Evolutionary conservation across 2,797 vertebrate species (phyloP).

Genomic region (Syndactyla subalaris): DNA sequence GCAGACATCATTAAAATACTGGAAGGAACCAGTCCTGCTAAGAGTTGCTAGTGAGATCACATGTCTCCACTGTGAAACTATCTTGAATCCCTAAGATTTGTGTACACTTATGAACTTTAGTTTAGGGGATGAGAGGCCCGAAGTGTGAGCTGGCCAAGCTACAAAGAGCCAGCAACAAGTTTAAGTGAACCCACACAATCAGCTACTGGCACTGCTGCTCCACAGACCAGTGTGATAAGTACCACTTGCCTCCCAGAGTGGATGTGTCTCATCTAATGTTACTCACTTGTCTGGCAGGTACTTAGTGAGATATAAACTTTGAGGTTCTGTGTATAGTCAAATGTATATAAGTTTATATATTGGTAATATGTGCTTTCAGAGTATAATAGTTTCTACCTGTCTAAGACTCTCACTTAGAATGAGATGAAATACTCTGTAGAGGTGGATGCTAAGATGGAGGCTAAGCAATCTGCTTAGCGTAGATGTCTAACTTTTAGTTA

Average conservation of each 20-base stretch:
- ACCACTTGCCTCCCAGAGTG: neutral
- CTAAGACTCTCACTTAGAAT: neutral
- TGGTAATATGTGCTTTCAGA: neutral
- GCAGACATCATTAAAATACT: neutral
- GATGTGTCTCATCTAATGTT: neutral
- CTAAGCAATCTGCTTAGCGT: neutral
- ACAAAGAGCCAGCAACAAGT: neutral
- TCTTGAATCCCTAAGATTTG: neutral
- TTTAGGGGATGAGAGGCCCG: neutral
- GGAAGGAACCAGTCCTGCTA: neutral
- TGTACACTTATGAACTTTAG: neutral
- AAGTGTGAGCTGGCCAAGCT: neutral
- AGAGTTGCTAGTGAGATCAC: neutral
- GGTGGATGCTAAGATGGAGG: neutral
- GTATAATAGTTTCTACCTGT: neutral
- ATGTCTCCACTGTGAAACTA: neutral
- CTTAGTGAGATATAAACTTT: neutral
- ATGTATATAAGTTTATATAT: neutral
- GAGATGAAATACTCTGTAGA: neutral
- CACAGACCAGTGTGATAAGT: neutral
- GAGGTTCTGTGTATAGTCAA: neutral
- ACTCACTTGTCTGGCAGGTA: neutral
- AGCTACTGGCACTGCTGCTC: neutral
- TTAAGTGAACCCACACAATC: neutral
- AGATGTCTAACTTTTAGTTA: neutral